These are phyloP conservation scores for Chouioia cunea DNA, from an alignment of 2,888 invertebrate genomes.

Conservation along the genomic window DNA sequence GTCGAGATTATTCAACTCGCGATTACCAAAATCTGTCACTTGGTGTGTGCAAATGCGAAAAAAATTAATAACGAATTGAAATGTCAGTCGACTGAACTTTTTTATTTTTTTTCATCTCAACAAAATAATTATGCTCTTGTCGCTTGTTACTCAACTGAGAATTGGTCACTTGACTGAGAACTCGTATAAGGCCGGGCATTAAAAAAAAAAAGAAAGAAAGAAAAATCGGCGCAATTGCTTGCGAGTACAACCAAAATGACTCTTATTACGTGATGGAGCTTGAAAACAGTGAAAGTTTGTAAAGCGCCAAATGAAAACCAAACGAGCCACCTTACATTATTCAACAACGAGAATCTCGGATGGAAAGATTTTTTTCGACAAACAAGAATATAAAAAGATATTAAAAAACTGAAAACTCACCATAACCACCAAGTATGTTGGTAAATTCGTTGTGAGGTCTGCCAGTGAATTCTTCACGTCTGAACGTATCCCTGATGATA, in stretches of 20 bases:
- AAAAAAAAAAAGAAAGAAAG: too few species aligned
- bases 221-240: too few species aligned
- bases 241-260: constrained; percentile 9
- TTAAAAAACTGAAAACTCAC: constrained; percentile 74
- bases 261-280: constrained; percentile 27
- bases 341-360: constrained; percentile 4
- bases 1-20: too few species aligned
- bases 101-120: too few species aligned
- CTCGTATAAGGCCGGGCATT: too few species aligned
- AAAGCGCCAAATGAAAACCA: neutral
- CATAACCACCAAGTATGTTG: constrained; percentile 88
- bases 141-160: too few species aligned
- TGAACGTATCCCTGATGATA: constrained; percentile 87
- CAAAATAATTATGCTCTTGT: too few species aligned
- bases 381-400: neutral
- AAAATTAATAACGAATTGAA: too few species aligned
- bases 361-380: constrained; percentile 1
- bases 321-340: constrained; percentile 13
- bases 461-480: constrained; percentile 88
- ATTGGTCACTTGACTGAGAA: too few species aligned
- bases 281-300: constrained; percentile 39
- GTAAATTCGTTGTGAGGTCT: constrained; percentile 89
- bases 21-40: too few species aligned
- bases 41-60: too few species aligned
- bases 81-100: too few species aligned